Evolutionary conservation across 2,113 vertebrate species (phyloP).

Genomic region (Podarcis cretensis): DNA sequence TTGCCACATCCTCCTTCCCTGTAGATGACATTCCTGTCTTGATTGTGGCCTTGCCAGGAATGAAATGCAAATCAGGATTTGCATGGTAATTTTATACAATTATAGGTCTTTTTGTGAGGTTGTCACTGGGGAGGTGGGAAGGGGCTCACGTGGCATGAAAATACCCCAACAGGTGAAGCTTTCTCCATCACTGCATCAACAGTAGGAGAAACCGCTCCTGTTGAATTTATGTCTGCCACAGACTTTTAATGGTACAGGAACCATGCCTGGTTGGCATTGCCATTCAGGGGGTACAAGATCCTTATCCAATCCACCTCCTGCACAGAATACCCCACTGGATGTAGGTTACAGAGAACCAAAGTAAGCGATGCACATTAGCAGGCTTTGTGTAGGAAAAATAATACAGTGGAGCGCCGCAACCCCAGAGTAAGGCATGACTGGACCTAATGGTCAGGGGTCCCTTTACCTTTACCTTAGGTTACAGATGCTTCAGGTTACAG

Average conservation of each 20-base stretch:
- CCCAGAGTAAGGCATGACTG: too few relatives aligned
- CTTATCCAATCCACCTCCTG: neutral
- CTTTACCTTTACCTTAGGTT: too few relatives aligned
- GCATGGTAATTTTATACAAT: slow-evolving; percentile 2
- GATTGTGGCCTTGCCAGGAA: slow-evolving; percentile 34
- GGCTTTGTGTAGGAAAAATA: neutral
- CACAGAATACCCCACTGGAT: neutral
- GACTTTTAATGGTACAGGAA: neutral
- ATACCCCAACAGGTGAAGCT: neutral
- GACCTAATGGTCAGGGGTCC: too few relatives aligned
- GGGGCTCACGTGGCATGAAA: neutral
- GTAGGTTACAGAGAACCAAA: neutral
- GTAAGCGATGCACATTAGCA: neutral
- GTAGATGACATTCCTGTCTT: slow-evolving; percentile 17
- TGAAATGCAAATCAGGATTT: slow-evolving; percentile 27
- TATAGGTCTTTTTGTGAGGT: neutral
- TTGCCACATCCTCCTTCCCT: slow-evolving; percentile 25
- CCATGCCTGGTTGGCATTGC: neutral
- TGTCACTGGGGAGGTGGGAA: neutral
- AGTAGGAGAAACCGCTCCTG: neutral
- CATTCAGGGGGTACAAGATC: neutral
- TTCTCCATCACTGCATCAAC: neutral
- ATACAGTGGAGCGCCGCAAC: too few relatives aligned
- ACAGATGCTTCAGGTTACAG: too few relatives aligned
- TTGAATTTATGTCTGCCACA: neutral